Base-by-base conservation (phyloP, 2,888 invertebrate genomes). In the Ametastegia equiseti region DNA sequence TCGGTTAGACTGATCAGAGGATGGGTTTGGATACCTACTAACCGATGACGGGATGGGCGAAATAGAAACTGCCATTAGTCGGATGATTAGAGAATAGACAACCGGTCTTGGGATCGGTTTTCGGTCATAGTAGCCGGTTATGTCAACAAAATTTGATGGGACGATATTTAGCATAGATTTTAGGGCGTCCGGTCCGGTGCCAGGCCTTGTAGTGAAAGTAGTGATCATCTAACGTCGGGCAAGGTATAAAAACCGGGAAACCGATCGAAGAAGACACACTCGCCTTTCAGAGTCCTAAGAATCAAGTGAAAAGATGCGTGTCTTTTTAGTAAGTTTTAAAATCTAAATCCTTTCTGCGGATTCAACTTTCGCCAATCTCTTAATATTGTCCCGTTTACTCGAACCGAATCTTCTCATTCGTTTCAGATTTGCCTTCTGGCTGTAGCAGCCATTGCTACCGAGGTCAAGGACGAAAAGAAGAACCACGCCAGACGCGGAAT, bases 191-290 rank as follows among this genome's bases (percentile, higher is more conserved):
- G 7, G 36, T n/a, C 13, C 9, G 54, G 54, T 9, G 36, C 9
- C 39, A 82, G 71, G 23, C 54, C n/a, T n/a, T n/a, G n/a, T n/a
- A 83, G 84, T 84, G 86, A 86, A 87, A 88, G 88, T 87, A 83
- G 80, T 65, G 73, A 45, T 81, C 78, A 36, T 54, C 33, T n/a
- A 75, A 54, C 75, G 54, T 11, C 42, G 42, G 36, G 5, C 13
- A 33, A 60, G 54, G 82, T 88, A 88, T 88, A 88, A 88, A 88
- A 87, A 86, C 85, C 83, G 82, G 15, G 81, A 81, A 82, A 83
- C 81, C 83, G 75, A 81, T 83, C 81, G 80, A 75, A 75, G 80
- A 39, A 82, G 81, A 9, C 84, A 87, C 86, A 88, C 54, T 88
- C 85, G 80, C 50, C 47, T 80, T 36, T 71, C 50, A 84, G 73